Evolutionary conservation across 1,140 invertebrate species (phyloP).

Genomic region (Cephus cinctus): DNA sequence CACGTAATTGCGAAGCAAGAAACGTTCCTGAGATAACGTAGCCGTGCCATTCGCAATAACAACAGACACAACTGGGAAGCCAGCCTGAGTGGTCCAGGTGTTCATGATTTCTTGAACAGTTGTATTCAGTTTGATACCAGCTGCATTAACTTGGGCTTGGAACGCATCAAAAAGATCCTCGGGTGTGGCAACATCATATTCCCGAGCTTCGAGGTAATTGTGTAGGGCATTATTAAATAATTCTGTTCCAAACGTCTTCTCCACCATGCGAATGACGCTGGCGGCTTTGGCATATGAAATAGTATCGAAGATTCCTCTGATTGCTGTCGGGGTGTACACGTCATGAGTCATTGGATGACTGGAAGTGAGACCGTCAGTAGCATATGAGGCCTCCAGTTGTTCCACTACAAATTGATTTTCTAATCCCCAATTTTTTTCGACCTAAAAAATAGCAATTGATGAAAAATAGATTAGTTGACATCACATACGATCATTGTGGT

Average conservation of each 20-base stretch:
- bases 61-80: conserved; percentile 76
- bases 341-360: conserved; percentile 71
- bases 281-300: conserved; percentile 87
- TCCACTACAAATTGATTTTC: conserved; percentile 71
- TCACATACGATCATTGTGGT: too few relatives aligned
- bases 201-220: conserved; percentile 60
- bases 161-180: conserved; percentile 72
- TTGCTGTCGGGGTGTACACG: conserved; percentile 72
- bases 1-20: conserved; percentile 42
- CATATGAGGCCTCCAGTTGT: conserved; percentile 70
- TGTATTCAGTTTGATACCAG: conserved; percentile 49
- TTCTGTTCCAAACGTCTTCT: conserved; percentile 69
- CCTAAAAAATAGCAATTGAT: conserved; percentile 41
- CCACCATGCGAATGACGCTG: conserved; percentile 79
- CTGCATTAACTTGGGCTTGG: conserved; percentile 52
- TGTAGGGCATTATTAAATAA: conserved; percentile 69
- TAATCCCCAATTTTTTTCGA: conserved; percentile 65
- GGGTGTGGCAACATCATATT: conserved; percentile 68
- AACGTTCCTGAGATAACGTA: conserved; percentile 56
- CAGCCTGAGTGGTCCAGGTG: conserved; percentile 79
- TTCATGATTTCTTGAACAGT: conserved; percentile 74
- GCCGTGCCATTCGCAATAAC: conserved; percentile 46
- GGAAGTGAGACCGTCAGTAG: conserved; percentile 68
- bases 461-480: too few relatives aligned
- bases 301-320: conserved; percentile 78